phyloP scores from a whole-genome alignment of 1,140 invertebrate genomes.

The Aphidius ervi region DNA sequence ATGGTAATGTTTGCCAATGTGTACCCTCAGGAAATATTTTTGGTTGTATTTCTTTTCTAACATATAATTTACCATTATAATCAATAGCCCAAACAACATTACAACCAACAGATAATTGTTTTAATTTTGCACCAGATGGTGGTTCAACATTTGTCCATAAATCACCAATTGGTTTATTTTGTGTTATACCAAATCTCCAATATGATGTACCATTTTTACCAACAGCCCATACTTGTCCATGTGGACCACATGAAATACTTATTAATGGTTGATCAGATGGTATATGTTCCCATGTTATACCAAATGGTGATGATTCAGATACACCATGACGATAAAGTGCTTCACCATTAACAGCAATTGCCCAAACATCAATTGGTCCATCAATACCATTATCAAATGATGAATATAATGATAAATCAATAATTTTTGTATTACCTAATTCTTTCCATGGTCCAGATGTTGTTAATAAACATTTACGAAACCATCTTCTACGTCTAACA shows the following conservation, averaged over 20 bases:
- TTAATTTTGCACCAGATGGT: conserved; percentile 64
- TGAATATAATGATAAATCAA: conserved; percentile 75
- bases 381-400: conserved; percentile 38
- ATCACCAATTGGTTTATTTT: conserved; percentile 60
- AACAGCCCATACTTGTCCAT: conserved; percentile 77
- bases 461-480: conserved; percentile 72
- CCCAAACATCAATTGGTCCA: conserved; percentile 67
- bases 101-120: conserved; percentile 69
- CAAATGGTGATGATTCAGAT: conserved; percentile 63
- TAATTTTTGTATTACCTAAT: conserved; percentile 75
- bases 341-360: conserved; percentile 76
- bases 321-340: conserved; percentile 76
- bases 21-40: conserved; percentile 69
- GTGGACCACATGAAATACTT: conserved; percentile 66
- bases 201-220: conserved; percentile 81
- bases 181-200: conserved; percentile 66
- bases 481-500: conserved; percentile 80
- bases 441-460: conserved; percentile 86
- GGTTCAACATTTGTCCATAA: conserved; percentile 63
- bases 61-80: conserved; percentile 59
- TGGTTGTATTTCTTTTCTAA: conserved; percentile 63
- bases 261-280: conserved; percentile 72
- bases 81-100: conserved; percentile 70
- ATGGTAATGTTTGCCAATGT: conserved; percentile 63
- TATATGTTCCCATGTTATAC: conserved; percentile 73